Percentiles rank a stretch among this genome's conserved stretches.
These are phyloP conservation scores for Lethocerus indicus DNA, from an alignment of 1,140 invertebrate species.

Conservation along the genomic window DNA sequence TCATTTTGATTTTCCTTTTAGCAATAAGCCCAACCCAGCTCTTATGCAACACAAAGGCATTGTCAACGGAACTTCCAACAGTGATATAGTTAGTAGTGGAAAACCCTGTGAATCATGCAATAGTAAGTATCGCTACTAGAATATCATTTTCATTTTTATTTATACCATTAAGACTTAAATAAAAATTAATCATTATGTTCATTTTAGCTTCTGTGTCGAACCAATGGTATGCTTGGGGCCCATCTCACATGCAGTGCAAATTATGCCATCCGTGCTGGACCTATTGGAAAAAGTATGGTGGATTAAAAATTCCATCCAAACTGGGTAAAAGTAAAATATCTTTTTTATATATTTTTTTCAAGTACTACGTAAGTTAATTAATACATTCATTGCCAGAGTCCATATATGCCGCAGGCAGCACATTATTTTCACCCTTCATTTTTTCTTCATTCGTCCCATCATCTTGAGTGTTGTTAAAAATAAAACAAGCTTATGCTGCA, in stretches of 20 bases:
- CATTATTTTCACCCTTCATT: too few species aligned
- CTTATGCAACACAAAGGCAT: conserved; percentile 47
- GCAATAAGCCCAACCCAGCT: conserved; percentile 64
- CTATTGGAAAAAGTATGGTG: conserved; percentile 98
- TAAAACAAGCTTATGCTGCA: too few species aligned
- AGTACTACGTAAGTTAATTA: too few species aligned
- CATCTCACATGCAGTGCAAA: conserved; percentile 72
- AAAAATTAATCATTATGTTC: conserved; percentile 11
- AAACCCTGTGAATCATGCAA: conserved; percentile 73
- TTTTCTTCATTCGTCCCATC: too few species aligned
- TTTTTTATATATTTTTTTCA: conserved; percentile 2
- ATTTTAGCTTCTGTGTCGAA: conserved; percentile 46
- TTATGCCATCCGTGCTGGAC: conserved; percentile 88
- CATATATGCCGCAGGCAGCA: too few species aligned
- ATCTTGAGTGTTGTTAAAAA: too few species aligned
- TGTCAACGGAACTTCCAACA: conserved; percentile 48
- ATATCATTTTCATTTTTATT: neutral
- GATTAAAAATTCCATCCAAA: conserved; percentile 52
- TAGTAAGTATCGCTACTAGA: conserved; percentile 28
- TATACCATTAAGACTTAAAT: conserved; percentile 11
- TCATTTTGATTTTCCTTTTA: conserved; percentile 23
- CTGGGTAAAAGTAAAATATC: conserved; percentile 24
- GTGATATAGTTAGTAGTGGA: conserved; percentile 36
- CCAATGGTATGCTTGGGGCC: conserved; percentile 96
- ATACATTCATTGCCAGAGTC: too few species aligned